phyloP scores from a whole-genome alignment of 2,797 vertebrate species.

The Myotis vivesi region DNA sequence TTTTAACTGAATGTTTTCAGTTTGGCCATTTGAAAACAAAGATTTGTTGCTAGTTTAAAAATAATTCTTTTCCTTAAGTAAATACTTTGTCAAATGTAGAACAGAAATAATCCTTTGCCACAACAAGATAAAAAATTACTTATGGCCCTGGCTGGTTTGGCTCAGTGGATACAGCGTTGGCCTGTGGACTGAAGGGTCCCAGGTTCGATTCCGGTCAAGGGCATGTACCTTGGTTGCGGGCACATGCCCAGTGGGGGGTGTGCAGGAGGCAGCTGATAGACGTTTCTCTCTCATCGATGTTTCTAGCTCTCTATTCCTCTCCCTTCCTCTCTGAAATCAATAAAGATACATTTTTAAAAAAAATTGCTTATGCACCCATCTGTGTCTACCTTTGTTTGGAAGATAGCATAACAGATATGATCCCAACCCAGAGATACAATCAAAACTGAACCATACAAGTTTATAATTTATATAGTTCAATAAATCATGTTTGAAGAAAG shows the following conservation, averaged over 20 bases:
- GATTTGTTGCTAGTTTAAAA: conserved; percentile 28
- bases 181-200: too few relatives aligned
- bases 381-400: neutral
- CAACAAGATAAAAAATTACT: conserved; percentile 14
- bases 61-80: conserved; percentile 17
- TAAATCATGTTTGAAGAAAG: conserved; percentile 31
- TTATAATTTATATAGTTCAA: neutral
- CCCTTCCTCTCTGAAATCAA: too few relatives aligned
- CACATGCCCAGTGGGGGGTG: too few relatives aligned
- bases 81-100: conserved; percentile 8
- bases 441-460: neutral
- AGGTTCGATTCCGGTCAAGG: too few relatives aligned
- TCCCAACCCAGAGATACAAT: neutral
- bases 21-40: conserved; percentile 48
- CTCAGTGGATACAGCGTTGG: too few relatives aligned
- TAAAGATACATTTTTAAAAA: neutral
- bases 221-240: too few relatives aligned
- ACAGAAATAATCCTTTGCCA: conserved; percentile 21
- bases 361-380: neutral
- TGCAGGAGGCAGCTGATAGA: too few relatives aligned
- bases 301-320: too few relatives aligned
- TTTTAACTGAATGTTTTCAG: neutral
- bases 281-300: too few relatives aligned
- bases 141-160: neutral
- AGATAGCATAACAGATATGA: conserved; percentile 11